Evolutionary conservation across 2,888 invertebrate genomes (phyloP), one percentile per base, ranked within the genome.

Genomic region (Plebejus melissa): DNA sequence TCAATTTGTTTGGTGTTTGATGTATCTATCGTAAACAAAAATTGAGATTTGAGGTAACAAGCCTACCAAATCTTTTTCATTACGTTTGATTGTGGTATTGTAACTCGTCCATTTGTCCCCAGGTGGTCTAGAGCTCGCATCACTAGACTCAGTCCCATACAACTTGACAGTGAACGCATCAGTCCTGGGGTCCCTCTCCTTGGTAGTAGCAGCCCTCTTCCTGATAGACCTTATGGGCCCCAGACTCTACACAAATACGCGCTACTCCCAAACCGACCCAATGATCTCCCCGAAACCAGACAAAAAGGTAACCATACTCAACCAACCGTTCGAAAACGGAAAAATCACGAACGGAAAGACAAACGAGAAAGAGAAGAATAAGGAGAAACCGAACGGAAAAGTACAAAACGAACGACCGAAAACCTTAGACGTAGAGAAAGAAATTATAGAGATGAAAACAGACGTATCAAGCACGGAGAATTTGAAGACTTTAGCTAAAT

Each of bases 141-240:
- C 96, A 4, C 88, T 96, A 82, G 97, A 97, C 82, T 96, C 95
- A 22, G 94, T 96, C 3, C 96, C 96, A 0, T 89, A 91, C 13
- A 94, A 95, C 76, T 88, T 97, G 80, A 88, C 96, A 41, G 96
- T 96, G 82, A 96, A 96, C 86, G 96, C 96, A 0, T 95, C 96
- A 0, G 94, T 96, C 16, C 93, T 96, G 28, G 96, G 96, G 3
- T 93, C 94, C 1, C 87, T 96, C 16, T 95, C 96, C 2, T 88
- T 96, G 36, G 81, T 95, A 1, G 96, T 96, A 1, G 96, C 95
- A 0, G 94, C 95, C 0, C 88, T 96, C 1, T 96, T 96, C 88
- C 94, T 96, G 46, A 85, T 96, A 54, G 96, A 96, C 85, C 90
- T 96, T 76, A 94, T 94, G 84, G 95, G 94, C 0, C 95, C 95